A percentile compares a stretch with the other conserved stretches of the same genome.
Conservation (phyloP, 2,113 vertebrate species). For the Holacanthus passer region DNA sequence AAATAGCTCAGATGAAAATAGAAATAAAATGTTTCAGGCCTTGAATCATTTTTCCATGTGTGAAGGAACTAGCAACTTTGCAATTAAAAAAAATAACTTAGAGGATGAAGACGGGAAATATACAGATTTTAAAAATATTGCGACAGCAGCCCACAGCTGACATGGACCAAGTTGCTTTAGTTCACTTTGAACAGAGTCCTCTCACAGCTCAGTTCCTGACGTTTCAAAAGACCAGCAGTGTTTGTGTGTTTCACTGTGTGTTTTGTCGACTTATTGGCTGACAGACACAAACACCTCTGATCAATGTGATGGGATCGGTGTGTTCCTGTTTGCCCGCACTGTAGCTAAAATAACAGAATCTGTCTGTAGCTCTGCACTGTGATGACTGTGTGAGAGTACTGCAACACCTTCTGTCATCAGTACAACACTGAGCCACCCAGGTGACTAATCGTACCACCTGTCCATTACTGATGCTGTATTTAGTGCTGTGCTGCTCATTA, state of each 20-base stretch:
- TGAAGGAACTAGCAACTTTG: conserved; percentile 8
- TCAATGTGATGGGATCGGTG: conserved; percentile 7
- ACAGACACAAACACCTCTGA: conserved; percentile 28
- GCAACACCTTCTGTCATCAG: conserved; percentile 48
- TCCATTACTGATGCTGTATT: conserved; percentile 18
- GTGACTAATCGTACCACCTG: conserved; percentile 45
- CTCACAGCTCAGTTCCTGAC: background rate
- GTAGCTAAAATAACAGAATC: conserved; percentile 32
- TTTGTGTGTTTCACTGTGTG: background rate
- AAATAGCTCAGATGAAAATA: conserved; percentile 3
- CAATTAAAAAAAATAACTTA: background rate
- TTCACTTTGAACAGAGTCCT: conserved; percentile 1
- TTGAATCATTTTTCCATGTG: background rate
- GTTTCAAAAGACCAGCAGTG: background rate
- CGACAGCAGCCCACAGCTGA: background rate
- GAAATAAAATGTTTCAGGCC: background rate
- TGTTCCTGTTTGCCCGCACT: conserved; percentile 12
- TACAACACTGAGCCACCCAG: conserved; percentile 23
- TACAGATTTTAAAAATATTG: background rate
- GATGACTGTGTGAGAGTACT: conserved; percentile 24
- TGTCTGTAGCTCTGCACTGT: conserved; percentile 13
- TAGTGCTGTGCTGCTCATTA: conserved; percentile 1
- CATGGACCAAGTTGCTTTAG: background rate
- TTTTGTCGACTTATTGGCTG: conserved; percentile 2
- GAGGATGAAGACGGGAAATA: background rate